Evolutionary conservation across 2,888 invertebrate genomes (phyloP).

Genomic region (Lepetodrilus schrolli): DNA sequence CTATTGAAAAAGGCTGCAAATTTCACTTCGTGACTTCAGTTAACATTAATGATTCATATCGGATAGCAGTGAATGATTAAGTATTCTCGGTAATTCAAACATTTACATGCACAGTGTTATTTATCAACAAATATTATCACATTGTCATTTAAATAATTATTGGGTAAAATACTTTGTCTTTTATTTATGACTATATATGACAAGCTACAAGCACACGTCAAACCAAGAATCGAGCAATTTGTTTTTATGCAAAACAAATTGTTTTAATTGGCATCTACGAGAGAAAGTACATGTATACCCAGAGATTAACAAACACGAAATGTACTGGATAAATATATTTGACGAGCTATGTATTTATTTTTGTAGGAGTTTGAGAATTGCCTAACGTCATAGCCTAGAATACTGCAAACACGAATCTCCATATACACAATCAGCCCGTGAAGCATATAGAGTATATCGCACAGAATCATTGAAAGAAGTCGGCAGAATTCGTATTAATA

Average conservation of each 20-base stretch:
- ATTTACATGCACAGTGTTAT: no score
- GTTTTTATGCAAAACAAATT: conserved; percentile 12
- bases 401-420: conserved; percentile 4
- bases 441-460: conserved; percentile 1
- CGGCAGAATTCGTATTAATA: background rate
- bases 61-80: no score
- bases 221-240: no score
- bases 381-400: background rate
- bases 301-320: background rate
- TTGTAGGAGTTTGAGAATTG: background rate
- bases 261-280: conserved; percentile 4
- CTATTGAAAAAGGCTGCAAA: no score
- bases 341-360: conserved; percentile 1
- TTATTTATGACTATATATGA: no score
- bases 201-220: no score
- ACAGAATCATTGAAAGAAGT: background rate
- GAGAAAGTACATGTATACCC: background rate
- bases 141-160: no score
- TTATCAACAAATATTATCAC: no score
- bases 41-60: no score
- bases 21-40: no score
- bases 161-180: no score
- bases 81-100: no score
- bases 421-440: conserved; percentile 15
- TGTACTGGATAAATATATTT: background rate